phyloP scores from a whole-genome alignment of 30 jellyfish, hydroid and myxozoan species.

The Aurelia sp. region DNA sequence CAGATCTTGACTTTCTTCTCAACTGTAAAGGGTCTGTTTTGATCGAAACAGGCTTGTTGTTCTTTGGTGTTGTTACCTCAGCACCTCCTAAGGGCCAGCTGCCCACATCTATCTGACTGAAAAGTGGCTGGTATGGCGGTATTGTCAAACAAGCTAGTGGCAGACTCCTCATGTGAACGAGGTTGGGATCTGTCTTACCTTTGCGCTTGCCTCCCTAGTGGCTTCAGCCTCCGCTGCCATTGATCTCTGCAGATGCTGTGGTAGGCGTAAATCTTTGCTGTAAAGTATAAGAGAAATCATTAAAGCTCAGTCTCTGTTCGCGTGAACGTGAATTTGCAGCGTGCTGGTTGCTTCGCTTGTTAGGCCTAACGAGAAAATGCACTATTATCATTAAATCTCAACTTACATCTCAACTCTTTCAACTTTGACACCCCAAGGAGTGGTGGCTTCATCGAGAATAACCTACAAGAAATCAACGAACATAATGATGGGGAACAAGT shows the following conservation, averaged over 20 bases:
- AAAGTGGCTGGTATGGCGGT: too few relatives aligned
- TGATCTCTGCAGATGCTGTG: constrained; percentile 93
- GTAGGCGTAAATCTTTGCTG: constrained; percentile 89
- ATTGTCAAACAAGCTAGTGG: too few relatives aligned
- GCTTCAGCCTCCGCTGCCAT: constrained; percentile 99
- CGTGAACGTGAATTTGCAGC: too few relatives aligned
- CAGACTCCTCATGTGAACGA: too few relatives aligned
- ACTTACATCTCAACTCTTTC: constrained; percentile 93
- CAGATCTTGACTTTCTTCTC: too few relatives aligned
- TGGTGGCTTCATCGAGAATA: constrained; percentile 86
- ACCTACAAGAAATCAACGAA: constrained; percentile 3
- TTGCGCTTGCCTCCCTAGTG: constrained; percentile 94
- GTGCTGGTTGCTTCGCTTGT: too few relatives aligned
- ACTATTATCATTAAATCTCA: background rate
- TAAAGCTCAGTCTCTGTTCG: background rate
- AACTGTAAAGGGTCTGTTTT: too few relatives aligned
- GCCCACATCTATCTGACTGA: too few relatives aligned
- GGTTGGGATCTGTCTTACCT: constrained; percentile 44
- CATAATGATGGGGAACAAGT: background rate
- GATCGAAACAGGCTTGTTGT: too few relatives aligned
- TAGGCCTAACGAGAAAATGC: too few relatives aligned
- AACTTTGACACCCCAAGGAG: constrained; percentile 97
- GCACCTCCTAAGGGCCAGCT: too few relatives aligned
- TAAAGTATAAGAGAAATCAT: background rate
- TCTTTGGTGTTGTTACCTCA: too few relatives aligned